Conservation (phyloP, 2,888 invertebrate species). For the Oligia strigilis region DNA sequence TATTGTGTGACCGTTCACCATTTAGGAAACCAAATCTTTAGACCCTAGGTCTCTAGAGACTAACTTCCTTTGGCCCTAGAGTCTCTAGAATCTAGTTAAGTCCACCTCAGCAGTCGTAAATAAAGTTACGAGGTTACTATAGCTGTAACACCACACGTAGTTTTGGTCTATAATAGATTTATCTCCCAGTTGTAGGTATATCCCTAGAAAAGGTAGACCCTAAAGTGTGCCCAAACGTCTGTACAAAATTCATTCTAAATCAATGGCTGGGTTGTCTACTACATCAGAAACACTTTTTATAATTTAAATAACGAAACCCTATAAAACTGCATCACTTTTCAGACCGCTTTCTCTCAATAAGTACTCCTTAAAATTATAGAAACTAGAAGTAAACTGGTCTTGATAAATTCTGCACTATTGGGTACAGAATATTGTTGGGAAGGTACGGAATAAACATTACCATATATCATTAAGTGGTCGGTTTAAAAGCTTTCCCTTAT, state of each 20-base stretch:
- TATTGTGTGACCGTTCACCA: background rate
- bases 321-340: background rate
- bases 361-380: background rate
- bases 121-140: background rate
- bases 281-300: background rate
- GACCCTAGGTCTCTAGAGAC: background rate
- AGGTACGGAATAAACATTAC: constrained; percentile 20
- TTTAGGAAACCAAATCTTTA: background rate
- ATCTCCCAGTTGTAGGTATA: background rate
- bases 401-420: background rate
- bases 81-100: background rate
- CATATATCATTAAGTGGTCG: constrained; percentile 20
- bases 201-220: too few relatives aligned
- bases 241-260: background rate
- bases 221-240: background rate
- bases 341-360: background rate
- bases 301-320: background rate
- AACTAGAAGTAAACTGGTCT: background rate
- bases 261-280: too few relatives aligned
- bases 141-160: too few relatives aligned
- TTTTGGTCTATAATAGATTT: constrained; percentile 18
- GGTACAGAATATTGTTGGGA: constrained; percentile 1
- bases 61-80: background rate
- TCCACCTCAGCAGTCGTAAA: constrained; percentile 7
- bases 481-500: constrained; percentile 58